Evolutionary conservation across 2,797 vertebrate genomes (phyloP).

Genomic region (Fratercula arctica): DNA sequence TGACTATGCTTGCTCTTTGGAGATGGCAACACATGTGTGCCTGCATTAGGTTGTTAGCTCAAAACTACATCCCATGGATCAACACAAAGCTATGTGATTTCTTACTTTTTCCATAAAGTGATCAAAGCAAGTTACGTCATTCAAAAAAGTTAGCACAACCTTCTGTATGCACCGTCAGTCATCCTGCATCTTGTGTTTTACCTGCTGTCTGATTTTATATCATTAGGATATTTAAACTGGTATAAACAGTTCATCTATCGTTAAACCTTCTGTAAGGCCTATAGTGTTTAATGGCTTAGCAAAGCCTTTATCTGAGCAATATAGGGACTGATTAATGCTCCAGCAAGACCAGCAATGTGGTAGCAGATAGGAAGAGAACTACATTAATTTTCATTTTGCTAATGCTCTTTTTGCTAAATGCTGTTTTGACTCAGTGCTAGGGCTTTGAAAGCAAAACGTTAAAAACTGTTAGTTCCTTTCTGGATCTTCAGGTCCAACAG

Average conservation of each 20-base stretch:
- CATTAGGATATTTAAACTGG: not conserved
- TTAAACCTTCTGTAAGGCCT: not conserved
- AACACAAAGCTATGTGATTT: not conserved
- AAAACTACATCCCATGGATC: not conserved
- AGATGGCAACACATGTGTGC: not conserved
- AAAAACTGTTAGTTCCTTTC: not conserved
- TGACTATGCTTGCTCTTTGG: not conserved
- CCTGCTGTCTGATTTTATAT: not conserved
- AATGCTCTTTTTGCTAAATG: not conserved
- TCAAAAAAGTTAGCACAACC: not conserved
- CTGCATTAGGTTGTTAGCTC: not conserved
- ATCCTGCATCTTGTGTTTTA: not conserved
- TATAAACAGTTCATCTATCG: not conserved
- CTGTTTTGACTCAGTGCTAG: not conserved
- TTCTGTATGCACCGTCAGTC: not conserved
- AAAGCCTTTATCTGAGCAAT: not conserved
- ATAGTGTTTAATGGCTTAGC: not conserved
- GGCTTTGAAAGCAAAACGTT: not conserved
- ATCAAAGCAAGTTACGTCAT: not conserved
- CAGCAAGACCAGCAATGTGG: not conserved
- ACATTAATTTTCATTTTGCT: not conserved
- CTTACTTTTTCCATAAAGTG: not conserved
- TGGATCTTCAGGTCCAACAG: not conserved
- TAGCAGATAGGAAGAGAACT: not conserved
- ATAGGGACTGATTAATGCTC: not conserved